Evolutionary conservation across 2,797 vertebrate species (phyloP), one percentile per base, ranked within the genome.

Genomic region (Anguilla pacifica): DNA sequence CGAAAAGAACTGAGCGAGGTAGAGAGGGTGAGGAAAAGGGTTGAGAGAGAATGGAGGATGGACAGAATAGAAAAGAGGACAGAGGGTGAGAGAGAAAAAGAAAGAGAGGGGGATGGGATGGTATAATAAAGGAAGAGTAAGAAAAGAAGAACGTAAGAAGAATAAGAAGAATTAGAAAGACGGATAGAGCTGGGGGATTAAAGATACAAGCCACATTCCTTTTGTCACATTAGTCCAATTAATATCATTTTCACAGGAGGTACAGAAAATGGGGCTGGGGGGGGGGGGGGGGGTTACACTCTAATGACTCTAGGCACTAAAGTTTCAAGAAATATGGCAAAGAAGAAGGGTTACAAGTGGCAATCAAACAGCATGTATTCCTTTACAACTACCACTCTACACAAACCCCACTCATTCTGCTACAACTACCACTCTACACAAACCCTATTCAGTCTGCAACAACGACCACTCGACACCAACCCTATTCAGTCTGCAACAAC

Each of bases 161-260:
- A 67, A 86, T 17, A 67, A 55, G 46, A 61, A 55, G 85, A 51
- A 64, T 84, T 57, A 67, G 39, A 22, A 85, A 84, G 86, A 64
- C 77, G 84, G 89, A 87, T 82, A 89, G 88, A 89, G 1, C 43
- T 55, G 57, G 64, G 59, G 70, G 59, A 70, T 85, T 67, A 85
- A 67, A 85, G 84, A 67, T 85, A 85, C 61, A 70, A 70, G 59
- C 84, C 31, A 19, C 46, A 85, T 85, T 9, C 31, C 35, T 64
- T 72, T 85, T 64, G 31, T 85, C 83, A 19, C 31, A 31, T 35
- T 31, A 35, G 53, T 61, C 28, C 57, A 85, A 85, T 85, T 85
- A 85, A 55, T 61, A 55, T 81, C 7, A 17, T 49, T 81, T 81
- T 35, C 22, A 81, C 13, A 81, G 28, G 5, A 67, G 25, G 67